phyloP scores from a whole-genome alignment of 2,888 invertebrate genomes.

The Kuschelorhynchus macadamiae region DNA sequence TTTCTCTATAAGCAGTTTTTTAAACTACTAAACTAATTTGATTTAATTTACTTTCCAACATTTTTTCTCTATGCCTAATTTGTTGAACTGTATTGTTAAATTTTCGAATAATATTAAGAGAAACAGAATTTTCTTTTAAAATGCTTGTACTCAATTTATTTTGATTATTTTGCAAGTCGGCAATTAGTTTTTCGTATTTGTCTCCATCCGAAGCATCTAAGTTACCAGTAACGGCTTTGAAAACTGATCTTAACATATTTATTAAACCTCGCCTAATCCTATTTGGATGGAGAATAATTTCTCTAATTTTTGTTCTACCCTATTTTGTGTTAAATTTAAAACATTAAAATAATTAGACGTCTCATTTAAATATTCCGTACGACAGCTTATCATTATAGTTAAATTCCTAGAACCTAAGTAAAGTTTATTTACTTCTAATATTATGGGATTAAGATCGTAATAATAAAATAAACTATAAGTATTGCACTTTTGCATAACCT shows the following conservation, averaged over 20 bases:
- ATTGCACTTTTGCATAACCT: constrained; percentile 8
- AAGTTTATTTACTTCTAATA: constrained; percentile 24
- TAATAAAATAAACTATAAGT: constrained; percentile 12
- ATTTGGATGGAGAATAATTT: constrained; percentile 4
- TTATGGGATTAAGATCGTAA: constrained; percentile 12
- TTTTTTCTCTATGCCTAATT: constrained; percentile 11
- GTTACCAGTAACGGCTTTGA: constrained; percentile 13
- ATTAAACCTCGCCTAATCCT: background rate
- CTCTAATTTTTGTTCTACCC: constrained; percentile 1
- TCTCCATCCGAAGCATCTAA: background rate
- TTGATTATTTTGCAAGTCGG: constrained; percentile 10
- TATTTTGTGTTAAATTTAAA: constrained; percentile 3
- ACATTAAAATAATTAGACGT: constrained; percentile 13
- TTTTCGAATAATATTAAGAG: background rate
- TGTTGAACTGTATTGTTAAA: constrained; percentile 12
- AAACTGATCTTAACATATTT: constrained; percentile 6
- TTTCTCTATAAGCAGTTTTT: background rate
- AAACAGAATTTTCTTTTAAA: background rate
- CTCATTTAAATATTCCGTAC: background rate
- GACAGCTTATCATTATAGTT: background rate
- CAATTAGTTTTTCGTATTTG: background rate
- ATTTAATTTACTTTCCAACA: constrained; percentile 31
- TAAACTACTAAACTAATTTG: constrained; percentile 13
- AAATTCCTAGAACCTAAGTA: background rate
- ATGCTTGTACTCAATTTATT: background rate